phyloP scores from a whole-genome alignment of 2,888 invertebrate genomes.

The Drosophila dives region DNA sequence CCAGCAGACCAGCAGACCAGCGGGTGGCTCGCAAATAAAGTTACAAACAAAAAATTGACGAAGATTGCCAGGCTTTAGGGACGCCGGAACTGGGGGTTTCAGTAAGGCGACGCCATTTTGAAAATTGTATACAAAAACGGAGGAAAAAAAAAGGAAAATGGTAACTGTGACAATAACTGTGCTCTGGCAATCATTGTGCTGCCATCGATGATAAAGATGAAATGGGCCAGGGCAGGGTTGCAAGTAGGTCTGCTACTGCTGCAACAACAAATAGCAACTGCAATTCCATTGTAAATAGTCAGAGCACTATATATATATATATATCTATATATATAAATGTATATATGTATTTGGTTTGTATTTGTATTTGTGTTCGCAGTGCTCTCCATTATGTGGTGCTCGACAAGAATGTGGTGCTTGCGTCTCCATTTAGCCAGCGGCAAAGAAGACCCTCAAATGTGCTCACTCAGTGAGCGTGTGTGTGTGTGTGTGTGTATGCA shows the following conservation, averaged over 20 bases:
- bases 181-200: conserved; percentile 71
- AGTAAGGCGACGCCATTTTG: conserved; percentile 64
- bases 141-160: conserved; percentile 11
- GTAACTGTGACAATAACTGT: conserved; percentile 43
- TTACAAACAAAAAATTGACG: conserved; percentile 43
- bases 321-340: not conserved
- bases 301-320: conserved; percentile 45
- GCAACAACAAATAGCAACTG: conserved; percentile 64
- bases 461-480: not conserved
- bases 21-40: conserved; percentile 62
- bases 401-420: conserved; percentile 52
- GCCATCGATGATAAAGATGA: conserved; percentile 77
- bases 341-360: conserved; percentile 4
- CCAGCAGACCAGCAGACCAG: conserved; percentile 7
- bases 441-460: conserved; percentile 29
- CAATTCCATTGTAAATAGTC: conserved; percentile 78
- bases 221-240: not conserved
- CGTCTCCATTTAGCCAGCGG: conserved; percentile 53
- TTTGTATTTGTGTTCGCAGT: conserved; percentile 32
- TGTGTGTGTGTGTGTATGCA: conserved; percentile 23
- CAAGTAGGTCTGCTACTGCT: not conserved
- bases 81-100: not conserved
- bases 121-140: conserved; percentile 38
- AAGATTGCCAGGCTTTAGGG: conserved; percentile 8
- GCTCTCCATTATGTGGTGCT: conserved; percentile 68